Evolutionary conservation across 2,797 vertebrate genomes (phyloP), one percentile per base, ranked within the genome.

Genomic region (Babyrousa celebensis): DNA sequence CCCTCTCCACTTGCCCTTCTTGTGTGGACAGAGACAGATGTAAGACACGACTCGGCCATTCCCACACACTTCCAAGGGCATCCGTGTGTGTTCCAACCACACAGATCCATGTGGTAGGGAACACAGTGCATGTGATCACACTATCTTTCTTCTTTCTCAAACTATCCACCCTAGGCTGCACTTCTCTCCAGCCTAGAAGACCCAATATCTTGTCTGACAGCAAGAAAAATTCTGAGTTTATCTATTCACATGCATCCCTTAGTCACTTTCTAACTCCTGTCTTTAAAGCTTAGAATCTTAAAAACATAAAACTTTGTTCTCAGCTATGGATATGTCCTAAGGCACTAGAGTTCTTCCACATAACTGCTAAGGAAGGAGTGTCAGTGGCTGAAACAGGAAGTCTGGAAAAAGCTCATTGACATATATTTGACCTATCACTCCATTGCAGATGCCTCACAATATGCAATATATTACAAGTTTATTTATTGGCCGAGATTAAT

Each of bases 241-340:
- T 48, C 17, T 80, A 54, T 63, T 70, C 56, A 75, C 9, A 27
- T 74, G 25, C 4, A 79, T 79, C 4, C 23, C 29, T 32, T 74
- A 65, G 83, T 23, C 15, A 48, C 16, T 48, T 67, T 83, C 14
- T 43, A 86, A 82, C 25, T 18, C 11, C 1, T 74, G 1, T 3
- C 11, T 89, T 83, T 97, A 92, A 94, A 89, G 72, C 1, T 58
- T 68, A 54, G 70, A 82, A 72, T 80, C 25, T 43, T 89, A 74
- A 94, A 94, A 65, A 80, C 91, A 1, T 68, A 40, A 85, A 56
- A n/a, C 1, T 82, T 86, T 40, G 5, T 52, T 82, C 6, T 60
- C 17, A 65, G 29, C 7, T 74, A 12, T 17, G 12, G 11, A 56
- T 74, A 68, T 43, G 36, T 70, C 36, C 68, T 72, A 85, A 85